phyloP scores from a whole-genome alignment of 30 jellyfish, hydroid and myxozoan genomes.

The Haliclystus octoradiatus region DNA sequence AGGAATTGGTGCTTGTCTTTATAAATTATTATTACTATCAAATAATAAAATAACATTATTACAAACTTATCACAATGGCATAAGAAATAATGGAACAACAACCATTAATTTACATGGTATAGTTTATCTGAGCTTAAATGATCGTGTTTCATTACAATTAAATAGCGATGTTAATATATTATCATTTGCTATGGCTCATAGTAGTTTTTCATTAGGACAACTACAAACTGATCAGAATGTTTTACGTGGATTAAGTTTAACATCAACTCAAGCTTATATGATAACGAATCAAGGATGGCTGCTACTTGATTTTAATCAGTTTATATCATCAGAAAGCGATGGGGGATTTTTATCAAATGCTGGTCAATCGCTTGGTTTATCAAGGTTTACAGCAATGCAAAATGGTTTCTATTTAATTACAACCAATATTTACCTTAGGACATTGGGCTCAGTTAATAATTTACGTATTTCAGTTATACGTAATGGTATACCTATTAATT shows the following conservation, averaged over 20 bases:
- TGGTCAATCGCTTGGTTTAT: background rate
- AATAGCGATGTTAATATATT: background rate
- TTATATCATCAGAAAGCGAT: background rate
- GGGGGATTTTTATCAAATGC: background rate
- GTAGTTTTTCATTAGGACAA: background rate
- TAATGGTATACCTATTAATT: background rate
- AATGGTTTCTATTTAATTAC: background rate
- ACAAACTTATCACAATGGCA: background rate
- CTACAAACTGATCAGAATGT: background rate
- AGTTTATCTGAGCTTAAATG: background rate
- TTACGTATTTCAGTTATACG: background rate
- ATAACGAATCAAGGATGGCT: background rate
- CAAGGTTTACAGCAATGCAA: background rate
- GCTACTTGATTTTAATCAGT: background rate
- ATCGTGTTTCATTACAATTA: background rate
- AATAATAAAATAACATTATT: too few relatives aligned
- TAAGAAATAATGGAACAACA: background rate
- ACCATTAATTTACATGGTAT: background rate
- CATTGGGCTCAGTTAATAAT: background rate
- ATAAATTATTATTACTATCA: background rate
- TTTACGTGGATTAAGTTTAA: background rate
- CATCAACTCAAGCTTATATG: background rate
- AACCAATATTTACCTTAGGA: background rate
- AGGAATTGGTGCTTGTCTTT: background rate
- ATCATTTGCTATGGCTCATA: background rate